Evolutionary conservation across 2,888 invertebrate species (phyloP).

Genomic region (Didymodactylos carnosus): DNA sequence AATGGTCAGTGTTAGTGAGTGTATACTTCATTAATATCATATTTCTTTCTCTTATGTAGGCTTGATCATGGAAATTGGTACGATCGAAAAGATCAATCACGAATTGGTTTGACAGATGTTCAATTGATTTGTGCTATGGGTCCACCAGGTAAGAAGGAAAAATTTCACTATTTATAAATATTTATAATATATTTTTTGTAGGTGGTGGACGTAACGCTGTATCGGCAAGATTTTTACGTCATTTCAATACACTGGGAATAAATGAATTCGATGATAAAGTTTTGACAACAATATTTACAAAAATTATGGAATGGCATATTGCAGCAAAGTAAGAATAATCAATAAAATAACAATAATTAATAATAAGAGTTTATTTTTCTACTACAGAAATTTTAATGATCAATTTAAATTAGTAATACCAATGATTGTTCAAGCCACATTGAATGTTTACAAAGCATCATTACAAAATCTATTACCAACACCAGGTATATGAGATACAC

Average conservation of each 20-base stretch:
- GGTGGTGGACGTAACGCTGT: conserved; percentile 34
- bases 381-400: conserved; percentile 5
- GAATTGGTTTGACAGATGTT: conserved; percentile 32
- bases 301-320: conserved; percentile 35
- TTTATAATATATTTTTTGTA: conserved; percentile 28
- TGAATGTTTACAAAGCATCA: conserved; percentile 29
- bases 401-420: conserved; percentile 15
- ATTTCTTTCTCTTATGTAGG: no score
- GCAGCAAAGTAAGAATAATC: conserved; percentile 43
- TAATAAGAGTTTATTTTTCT: no score
- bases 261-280: conserved; percentile 35
- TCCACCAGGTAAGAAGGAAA: conserved; percentile 25
- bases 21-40: no score
- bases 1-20: no score
- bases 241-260: conserved; percentile 33
- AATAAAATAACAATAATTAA: no score
- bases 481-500: no score
- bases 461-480: conserved; percentile 32
- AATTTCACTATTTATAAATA: background rate
- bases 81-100: conserved; percentile 31
- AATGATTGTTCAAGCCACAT: conserved; percentile 14
- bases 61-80: conserved; percentile 14
- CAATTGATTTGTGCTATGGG: conserved; percentile 35
- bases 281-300: conserved; percentile 33
- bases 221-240: conserved; percentile 33